A percentile compares a stretch with the other conserved stretches of the same genome.
Evolutionary conservation across 2,888 invertebrate species (phyloP).

Genomic region (Erynnis tages): DNA sequence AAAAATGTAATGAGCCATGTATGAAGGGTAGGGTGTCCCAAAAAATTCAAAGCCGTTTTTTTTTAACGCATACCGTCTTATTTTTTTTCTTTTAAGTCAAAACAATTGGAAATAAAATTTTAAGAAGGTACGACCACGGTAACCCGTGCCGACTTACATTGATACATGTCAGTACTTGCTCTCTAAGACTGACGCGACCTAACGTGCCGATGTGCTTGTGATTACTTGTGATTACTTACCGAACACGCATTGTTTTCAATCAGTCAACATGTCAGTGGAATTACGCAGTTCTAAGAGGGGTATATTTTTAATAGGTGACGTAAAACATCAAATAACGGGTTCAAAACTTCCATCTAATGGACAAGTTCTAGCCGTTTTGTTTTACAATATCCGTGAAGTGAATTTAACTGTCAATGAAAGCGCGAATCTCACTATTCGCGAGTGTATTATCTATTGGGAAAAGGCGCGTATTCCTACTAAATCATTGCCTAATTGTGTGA

Average conservation of each 20-base stretch:
- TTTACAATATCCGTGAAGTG: not conserved
- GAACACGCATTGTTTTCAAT: not conserved
- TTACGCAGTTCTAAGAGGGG: not conserved
- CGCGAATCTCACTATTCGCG: not conserved
- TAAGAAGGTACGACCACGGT: not conserved
- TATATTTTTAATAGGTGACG: not conserved
- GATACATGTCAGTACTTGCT: not conserved
- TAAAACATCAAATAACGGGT: not conserved
- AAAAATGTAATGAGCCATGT: slow-evolving; percentile 63
- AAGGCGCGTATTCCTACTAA: not conserved
- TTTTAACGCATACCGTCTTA: not conserved
- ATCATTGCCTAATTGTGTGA: not conserved
- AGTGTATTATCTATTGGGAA: not conserved
- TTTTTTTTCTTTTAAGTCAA: not conserved
- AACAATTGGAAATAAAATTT: not conserved
- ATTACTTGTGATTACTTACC: not conserved
- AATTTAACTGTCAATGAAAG: not conserved
- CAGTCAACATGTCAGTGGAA: not conserved
- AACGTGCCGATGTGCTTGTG: not conserved
- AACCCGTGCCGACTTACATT: not conserved
- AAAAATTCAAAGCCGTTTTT: slow-evolving; percentile 12
- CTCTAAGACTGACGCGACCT: not conserved
- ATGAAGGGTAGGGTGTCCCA: slow-evolving; percentile 54
- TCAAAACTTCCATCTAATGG: not conserved
- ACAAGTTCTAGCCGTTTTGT: not conserved